Evolutionary conservation across 1,140 invertebrate species (phyloP).

Genomic region (Aleiodes sp.): DNA sequence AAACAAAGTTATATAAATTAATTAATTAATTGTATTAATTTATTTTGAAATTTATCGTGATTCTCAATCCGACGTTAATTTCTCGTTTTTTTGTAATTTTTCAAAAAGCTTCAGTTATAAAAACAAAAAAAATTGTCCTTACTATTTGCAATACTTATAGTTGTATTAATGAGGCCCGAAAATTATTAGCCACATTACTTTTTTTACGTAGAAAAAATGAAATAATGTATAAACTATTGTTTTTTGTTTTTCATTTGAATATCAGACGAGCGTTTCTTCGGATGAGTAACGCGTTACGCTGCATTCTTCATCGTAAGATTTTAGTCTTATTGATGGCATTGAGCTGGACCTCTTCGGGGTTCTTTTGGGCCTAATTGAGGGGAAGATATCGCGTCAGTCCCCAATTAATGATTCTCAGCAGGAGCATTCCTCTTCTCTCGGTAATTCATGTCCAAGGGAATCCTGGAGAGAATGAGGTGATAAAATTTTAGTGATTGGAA

Average conservation of each 20-base stretch:
- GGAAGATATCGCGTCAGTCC: conserved; percentile 47
- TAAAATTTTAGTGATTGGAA: no score
- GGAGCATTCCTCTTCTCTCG: conserved; percentile 55
- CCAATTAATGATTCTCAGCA: conserved; percentile 55
- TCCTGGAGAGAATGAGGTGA: conserved; percentile 43
- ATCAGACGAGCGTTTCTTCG: conserved; percentile 52
- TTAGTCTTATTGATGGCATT: conserved; percentile 40
- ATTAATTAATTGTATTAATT: no score
- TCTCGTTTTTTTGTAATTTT: not conserved
- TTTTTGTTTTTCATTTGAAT: not conserved
- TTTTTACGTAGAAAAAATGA: no score
- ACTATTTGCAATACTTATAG: not conserved
- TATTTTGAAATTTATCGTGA: not conserved
- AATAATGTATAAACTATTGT: not conserved
- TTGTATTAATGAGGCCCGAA: not conserved
- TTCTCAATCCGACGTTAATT: not conserved
- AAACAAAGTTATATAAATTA: no score
- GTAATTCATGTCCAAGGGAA: conserved; percentile 47
- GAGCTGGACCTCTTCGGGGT: conserved; percentile 43
- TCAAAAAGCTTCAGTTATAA: not conserved
- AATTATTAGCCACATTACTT: no score
- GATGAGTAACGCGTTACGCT: conserved; percentile 39
- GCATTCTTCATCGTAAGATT: conserved; percentile 16
- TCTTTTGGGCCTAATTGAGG: conserved; percentile 22
- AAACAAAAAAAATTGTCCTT: not conserved